Conservation (phyloP, 2,888 invertebrate genomes). For the Epinotia ramella region DNA sequence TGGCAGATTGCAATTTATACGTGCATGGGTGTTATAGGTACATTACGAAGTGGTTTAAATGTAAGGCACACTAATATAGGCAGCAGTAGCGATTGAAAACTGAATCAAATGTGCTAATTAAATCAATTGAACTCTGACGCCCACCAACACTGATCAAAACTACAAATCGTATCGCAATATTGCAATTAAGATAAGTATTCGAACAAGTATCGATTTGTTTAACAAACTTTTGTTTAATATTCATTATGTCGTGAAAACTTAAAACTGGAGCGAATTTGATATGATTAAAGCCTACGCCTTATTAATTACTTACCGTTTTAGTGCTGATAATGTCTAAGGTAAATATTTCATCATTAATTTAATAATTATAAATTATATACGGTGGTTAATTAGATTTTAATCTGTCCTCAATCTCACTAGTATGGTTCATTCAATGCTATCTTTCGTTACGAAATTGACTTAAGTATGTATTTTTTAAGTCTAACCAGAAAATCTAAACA, state of each 20-base stretch:
- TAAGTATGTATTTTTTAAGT: neutral
- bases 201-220: slow-evolving; percentile 47
- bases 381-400: slow-evolving; percentile 34
- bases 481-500: neutral
- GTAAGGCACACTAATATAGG: slow-evolving; percentile 3
- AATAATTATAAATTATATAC: slow-evolving; percentile 37
- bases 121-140: slow-evolving; percentile 50
- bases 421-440: slow-evolving; percentile 3
- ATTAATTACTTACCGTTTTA: slow-evolving; percentile 44
- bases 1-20: neutral
- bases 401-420: slow-evolving; percentile 25
- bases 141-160: slow-evolving; percentile 47
- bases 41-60: neutral
- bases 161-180: slow-evolving; percentile 46
- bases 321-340: slow-evolving; percentile 40
- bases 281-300: slow-evolving; percentile 41
- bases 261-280: slow-evolving; percentile 39
- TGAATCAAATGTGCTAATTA: slow-evolving; percentile 41
- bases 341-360: slow-evolving; percentile 35
- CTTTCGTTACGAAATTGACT: neutral
- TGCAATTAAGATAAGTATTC: slow-evolving; percentile 49
- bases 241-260: slow-evolving; percentile 41
- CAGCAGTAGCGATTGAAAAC: slow-evolving; percentile 44
- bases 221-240: slow-evolving; percentile 48
- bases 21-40: slow-evolving; percentile 1